Base-by-base conservation (phyloP, 1,140 invertebrate genomes). In the Drosophila elegans region DNA sequence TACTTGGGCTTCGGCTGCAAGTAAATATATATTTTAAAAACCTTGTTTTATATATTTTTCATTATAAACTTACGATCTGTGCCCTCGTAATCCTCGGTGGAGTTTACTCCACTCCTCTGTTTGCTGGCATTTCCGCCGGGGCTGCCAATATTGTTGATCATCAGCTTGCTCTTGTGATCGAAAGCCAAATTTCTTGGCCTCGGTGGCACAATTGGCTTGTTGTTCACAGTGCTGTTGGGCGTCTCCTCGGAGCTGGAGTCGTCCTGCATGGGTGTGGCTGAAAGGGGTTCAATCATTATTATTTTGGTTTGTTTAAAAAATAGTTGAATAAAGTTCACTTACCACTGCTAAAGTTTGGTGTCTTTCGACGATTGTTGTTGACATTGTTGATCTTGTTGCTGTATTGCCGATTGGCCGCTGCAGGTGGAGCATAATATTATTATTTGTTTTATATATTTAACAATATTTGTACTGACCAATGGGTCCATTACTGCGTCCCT, bases 161-260 rank as follows among this genome's bases (percentile, higher is more conserved):
- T 57, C 21, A 91, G 39, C 76, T 91, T 91, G 60, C 34, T 79
- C 48, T 92, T 91, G 73, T 92, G 91, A 81, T 92, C 92, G 41
- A 91, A 90, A 5, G 68, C 72, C 64, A 92, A 74, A 54, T 91
- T 92, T 5, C 92, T 78, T 9, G 95, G 94, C 62, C 95, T 92
- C 5, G 95, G 95, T 48, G 94, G 94, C 39, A 95, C 93, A 42
- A 93, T 93, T 10, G 94, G 94, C 82, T 95, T 95, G 29, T 92
- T 92, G 67, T 93, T 93, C 48, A 92, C 92, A 21, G 92, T 93
- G 27, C 92, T 94, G 49, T 74, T 80, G 71, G 85, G 78, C 21
- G 93, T 93, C 73, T 96, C 96, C 92, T 95, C 95, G 2, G 96
- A 96, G 81, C 96, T 95, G 38, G 96, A 96, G 92, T 97, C 96